Conservation (phyloP, 2,888 invertebrate species). For the Cosmia pyralina region DNA sequence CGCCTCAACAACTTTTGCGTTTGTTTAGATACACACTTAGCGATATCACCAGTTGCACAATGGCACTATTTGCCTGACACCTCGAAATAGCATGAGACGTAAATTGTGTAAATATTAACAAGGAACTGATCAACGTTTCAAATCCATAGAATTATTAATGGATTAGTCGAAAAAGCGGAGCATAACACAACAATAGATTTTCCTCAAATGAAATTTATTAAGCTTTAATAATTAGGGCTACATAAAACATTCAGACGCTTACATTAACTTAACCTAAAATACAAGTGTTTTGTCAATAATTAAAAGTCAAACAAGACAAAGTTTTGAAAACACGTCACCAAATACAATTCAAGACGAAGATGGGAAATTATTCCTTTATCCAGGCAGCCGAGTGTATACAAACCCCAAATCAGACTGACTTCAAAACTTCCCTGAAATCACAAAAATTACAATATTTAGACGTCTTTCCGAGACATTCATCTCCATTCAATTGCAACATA, state of each 20-base stretch:
- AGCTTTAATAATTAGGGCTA: constrained; percentile 74
- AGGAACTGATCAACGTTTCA: constrained; percentile 39
- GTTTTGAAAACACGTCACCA: constrained; percentile 66
- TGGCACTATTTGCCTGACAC: constrained; percentile 47
- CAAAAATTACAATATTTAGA: constrained; percentile 79
- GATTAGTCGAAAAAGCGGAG: constrained; percentile 43
- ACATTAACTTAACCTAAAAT: constrained; percentile 81
- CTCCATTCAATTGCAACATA: constrained; percentile 46
- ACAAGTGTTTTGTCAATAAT: constrained; percentile 76
- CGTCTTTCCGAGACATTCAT: constrained; percentile 47
- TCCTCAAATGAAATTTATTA: constrained; percentile 77
- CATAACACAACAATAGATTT: constrained; percentile 55
- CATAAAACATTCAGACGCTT: constrained; percentile 80
- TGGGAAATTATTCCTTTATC: constrained; percentile 77
- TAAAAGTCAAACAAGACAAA: constrained; percentile 75
- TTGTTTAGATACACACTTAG: constrained; percentile 38
- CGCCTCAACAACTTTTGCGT: constrained; percentile 29
- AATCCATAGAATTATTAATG: constrained; percentile 40
- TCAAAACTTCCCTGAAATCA: constrained; percentile 83
- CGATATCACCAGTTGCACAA: constrained; percentile 45
- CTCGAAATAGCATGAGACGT: constrained; percentile 41
- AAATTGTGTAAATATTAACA: constrained; percentile 36
- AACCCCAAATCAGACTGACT: constrained; percentile 81
- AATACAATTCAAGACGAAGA: constrained; percentile 73
- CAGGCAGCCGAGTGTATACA: constrained; percentile 78